Evolutionary conservation across 1,140 invertebrate genomes (phyloP).

Genomic region (Cotesia glomerata): DNA sequence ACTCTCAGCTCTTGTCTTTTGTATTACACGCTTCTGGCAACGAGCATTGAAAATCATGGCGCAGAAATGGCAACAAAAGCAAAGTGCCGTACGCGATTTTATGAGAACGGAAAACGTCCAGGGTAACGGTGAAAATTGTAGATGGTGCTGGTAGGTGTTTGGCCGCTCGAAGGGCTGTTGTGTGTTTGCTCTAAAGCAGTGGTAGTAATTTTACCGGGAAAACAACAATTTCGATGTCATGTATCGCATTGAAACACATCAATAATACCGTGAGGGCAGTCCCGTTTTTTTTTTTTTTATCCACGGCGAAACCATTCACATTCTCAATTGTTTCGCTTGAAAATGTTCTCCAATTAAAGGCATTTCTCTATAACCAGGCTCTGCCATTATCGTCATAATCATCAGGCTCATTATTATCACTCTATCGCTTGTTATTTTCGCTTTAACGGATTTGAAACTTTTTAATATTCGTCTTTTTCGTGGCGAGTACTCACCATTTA

Average conservation of each 20-base stretch:
- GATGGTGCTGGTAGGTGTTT: constrained; percentile 15
- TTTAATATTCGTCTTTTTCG: background rate
- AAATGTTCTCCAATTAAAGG: background rate
- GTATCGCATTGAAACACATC: constrained; percentile 7
- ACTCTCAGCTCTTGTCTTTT: background rate
- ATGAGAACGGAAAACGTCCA: constrained; percentile 3
- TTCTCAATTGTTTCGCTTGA: background rate
- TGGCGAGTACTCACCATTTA: too few species aligned
- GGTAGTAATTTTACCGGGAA: background rate
- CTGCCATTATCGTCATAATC: background rate
- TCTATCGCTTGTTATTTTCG: background rate
- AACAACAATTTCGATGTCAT: constrained; percentile 13
- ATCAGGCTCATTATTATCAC: background rate
- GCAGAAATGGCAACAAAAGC: constrained; percentile 27
- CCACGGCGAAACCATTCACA: background rate
- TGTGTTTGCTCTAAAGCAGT: background rate
- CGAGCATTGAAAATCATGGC: constrained; percentile 41
- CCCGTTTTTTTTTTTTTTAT: constrained; percentile 32
- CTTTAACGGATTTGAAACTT: background rate
- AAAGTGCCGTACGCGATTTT: constrained; percentile 23
- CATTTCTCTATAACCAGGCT: background rate
- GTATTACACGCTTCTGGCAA: background rate
- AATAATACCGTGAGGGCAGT: constrained; percentile 41
- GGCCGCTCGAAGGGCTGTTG: constrained; percentile 1
- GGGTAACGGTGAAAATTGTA: constrained; percentile 18